These are phyloP conservation scores for Campoletis sonorensis DNA, from an alignment of 1,140 invertebrate genomes.

Conservation along the genomic window DNA sequence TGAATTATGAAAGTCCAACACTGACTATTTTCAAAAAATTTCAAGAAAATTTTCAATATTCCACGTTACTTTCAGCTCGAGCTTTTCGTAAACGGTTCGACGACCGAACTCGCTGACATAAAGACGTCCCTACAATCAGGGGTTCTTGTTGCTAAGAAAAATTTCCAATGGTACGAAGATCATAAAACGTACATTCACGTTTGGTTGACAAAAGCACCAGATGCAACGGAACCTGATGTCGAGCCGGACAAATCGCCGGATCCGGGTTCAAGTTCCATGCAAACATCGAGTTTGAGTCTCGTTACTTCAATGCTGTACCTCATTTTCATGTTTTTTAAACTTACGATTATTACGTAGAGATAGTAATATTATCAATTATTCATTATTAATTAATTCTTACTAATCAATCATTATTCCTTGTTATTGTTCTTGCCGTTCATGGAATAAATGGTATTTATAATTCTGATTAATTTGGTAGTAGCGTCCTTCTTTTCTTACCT, in stretches of 20 bases:
- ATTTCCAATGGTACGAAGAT: slow-evolving; percentile 50
- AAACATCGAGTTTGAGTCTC: neutral
- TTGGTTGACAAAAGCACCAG: slow-evolving; percentile 1
- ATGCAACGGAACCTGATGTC: neutral
- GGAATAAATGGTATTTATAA: too few relatives aligned
- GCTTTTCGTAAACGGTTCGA: slow-evolving; percentile 6
- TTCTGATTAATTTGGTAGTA: too few relatives aligned
- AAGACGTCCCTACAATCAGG: slow-evolving; percentile 33
- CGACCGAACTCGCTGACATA: neutral
- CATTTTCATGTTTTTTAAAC: slow-evolving; percentile 1
- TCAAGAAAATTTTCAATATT: neutral
- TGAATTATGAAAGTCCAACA: too few relatives aligned
- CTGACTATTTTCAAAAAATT: too few relatives aligned
- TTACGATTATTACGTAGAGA: too few relatives aligned
- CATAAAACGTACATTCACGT: slow-evolving; percentile 38
- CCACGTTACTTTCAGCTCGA: slow-evolving; percentile 44
- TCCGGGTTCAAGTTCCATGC: neutral
- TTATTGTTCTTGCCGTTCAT: too few relatives aligned
- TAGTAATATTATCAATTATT: too few relatives aligned
- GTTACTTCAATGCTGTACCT: neutral
- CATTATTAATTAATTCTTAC: too few relatives aligned
- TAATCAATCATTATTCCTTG: too few relatives aligned
- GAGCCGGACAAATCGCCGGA: neutral
- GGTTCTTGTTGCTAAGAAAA: slow-evolving; percentile 46
- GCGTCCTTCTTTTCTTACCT: too few relatives aligned